Base-by-base conservation (phyloP, 2,113 vertebrate species). In the Myodes glareolus region DNA sequence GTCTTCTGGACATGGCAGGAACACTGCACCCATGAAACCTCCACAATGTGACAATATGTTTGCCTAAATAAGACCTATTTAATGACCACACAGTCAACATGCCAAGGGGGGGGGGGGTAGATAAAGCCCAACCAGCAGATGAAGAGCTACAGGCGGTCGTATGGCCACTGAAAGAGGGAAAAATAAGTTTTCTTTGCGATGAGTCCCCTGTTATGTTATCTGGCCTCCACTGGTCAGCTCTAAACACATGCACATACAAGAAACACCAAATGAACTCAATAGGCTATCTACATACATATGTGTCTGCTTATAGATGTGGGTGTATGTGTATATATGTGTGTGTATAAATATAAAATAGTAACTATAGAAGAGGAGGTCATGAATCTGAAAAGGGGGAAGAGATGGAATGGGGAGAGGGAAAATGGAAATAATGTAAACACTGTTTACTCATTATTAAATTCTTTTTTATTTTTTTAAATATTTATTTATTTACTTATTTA, bases 271-370 rank as follows among this genome's bases (percentile, higher is more conserved):
- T 31, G 27, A 7, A 77, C 12, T 77, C 75, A 47, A 29, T 55
- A 55, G 29, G 2, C 17, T 23, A 33, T 80, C 21, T 12, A 80
- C 47, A 36, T 36, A 23, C 77, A 55, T 21, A 52, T 21, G 19
- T 16, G 50, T 11, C 4, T 27, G 36, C 6, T 1, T 0, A 3
- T 58, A n/a, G 3, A 11, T 8, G 3, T 17, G 31, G 4, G 7
- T 0, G 9, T 52, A 11, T 3, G 7, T 7, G 6, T 14, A 47
- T 16, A 14, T 2, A 36, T 19, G 4, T 33, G 31, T 4, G 27
- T 27, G 7, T 58, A 8, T 23, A 81, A 16, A 82, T 39, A 61
- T 27, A 39, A 25, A 61, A 23, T 23, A 61, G 61, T 61, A 39
- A 27, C 25, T 42, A 42, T 16, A 42, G n/a, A 84, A 84, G 55